These are phyloP conservation scores for Macrotus californicus DNA, from an alignment of 2,113 vertebrate genomes.

Conservation along the genomic window DNA sequence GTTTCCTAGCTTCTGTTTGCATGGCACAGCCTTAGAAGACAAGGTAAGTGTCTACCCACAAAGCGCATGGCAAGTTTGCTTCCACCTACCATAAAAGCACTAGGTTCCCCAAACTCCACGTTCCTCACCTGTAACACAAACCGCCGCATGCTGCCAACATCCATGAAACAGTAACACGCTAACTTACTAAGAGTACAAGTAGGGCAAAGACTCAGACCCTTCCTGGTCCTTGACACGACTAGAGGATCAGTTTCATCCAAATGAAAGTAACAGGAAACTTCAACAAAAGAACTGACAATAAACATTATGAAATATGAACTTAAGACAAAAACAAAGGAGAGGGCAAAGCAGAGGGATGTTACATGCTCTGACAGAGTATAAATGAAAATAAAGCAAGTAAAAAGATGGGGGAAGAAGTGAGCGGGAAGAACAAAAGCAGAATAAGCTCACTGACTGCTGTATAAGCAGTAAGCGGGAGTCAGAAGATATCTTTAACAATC, in stretches of 20 bases:
- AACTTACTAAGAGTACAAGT: background rate
- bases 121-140: background rate
- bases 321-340: background rate
- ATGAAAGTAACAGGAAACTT: background rate
- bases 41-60: background rate
- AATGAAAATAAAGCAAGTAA: background rate
- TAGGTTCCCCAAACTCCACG: background rate
- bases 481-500: background rate
- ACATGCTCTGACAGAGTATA: background rate
- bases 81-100: background rate
- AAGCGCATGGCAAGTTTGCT: background rate
- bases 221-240: background rate
- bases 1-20: background rate
- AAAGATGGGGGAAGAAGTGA: background rate
- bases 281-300: background rate
- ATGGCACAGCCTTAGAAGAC: background rate
- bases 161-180: background rate
- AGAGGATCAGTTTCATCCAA: background rate
- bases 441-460: background rate
- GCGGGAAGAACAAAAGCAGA: background rate
- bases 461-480: background rate
- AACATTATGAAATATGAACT: background rate
- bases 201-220: background rate
- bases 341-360: background rate
- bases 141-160: background rate